These are phyloP conservation scores for Drosophila lowei DNA, from an alignment of 1,140 invertebrate species.

Conservation along the genomic window DNA sequence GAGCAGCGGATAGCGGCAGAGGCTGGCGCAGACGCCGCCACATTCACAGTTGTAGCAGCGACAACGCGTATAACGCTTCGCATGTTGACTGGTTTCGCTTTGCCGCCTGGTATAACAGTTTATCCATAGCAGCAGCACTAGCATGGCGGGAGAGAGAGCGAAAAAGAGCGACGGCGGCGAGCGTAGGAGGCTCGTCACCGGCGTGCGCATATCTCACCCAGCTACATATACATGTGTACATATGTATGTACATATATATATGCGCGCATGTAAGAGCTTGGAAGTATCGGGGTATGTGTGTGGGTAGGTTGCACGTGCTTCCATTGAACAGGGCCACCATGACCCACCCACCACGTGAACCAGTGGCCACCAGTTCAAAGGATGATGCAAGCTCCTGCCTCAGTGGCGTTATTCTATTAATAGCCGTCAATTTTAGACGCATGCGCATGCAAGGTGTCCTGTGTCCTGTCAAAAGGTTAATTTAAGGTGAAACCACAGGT, in stretches of 20 bases:
- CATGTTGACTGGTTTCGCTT: slow-evolving; percentile 61
- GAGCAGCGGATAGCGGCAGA: slow-evolving; percentile 36
- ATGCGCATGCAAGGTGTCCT: slow-evolving; percentile 20
- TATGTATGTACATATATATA: too few relatives aligned
- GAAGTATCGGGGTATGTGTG: slow-evolving; percentile 3
- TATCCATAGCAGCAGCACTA: slow-evolving; percentile 7
- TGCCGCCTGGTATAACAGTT: slow-evolving; percentile 32
- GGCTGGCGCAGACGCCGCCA: slow-evolving; percentile 15
- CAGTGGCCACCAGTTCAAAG: slow-evolving; percentile 19
- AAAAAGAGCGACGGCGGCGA: not conserved
- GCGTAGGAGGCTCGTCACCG: slow-evolving; percentile 65
- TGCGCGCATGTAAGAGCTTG: too few relatives aligned
- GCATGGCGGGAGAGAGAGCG: not conserved
- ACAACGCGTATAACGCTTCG: slow-evolving; percentile 53
- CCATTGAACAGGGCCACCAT: slow-evolving; percentile 18
- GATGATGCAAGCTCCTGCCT: slow-evolving; percentile 34
- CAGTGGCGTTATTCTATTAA: slow-evolving; percentile 18
- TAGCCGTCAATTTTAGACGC: slow-evolving; percentile 5
- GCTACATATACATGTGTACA: not conserved
- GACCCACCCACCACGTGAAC: slow-evolving; percentile 31
- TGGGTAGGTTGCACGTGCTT: slow-evolving; percentile 29
- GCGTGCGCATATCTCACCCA: slow-evolving; percentile 22
- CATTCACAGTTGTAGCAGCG: slow-evolving; percentile 4
- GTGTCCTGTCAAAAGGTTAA: slow-evolving; percentile 36
- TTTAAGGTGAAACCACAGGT: slow-evolving; percentile 42